Evolutionary conservation across 2,797 vertebrate genomes (phyloP), one percentile per base, ranked within the genome.

Genomic region (Rachycentron canadum): DNA sequence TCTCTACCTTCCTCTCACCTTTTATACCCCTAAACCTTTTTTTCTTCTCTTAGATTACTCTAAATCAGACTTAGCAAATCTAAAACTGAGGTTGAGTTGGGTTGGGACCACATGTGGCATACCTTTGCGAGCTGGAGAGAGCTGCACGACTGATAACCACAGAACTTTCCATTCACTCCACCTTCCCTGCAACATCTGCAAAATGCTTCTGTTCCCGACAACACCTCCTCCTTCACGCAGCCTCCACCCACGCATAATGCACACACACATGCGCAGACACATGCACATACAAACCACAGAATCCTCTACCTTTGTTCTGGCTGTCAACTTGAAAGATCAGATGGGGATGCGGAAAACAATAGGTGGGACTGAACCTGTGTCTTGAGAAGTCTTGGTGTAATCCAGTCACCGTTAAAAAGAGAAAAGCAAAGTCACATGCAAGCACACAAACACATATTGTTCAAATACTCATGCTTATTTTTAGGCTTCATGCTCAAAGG

Each of bases 151-250:
- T 89, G 94, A 96, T 94, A 93, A 88, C 93, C 96, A 86, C 96
- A 96, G 92, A 94, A 96, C 94, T 95, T 97, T 97, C 96, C 96
- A 93, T 94, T 96, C 88, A 93, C 91, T 82, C 78, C 75, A 82
- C 81, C 85, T 82, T 91, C 90, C 90, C 76, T 85, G 84, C 90
- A 91, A 92, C 93, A 93, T 94, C 93, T 92, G 93, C 91, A 91
- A 92, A 95, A 94, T 82, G 88, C 93, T 92, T 89, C 93, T 95
- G 93, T 94, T 95, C 90, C 93, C 28, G 92, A 90, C 88, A 93
- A 90, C 91, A 90, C 91, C 87, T 89, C 89, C 91, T 90, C 87
- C 77, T 88, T 84, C 73, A 78, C 56, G 62, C 69, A 84, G 79
- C 78, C 70, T 89, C 88, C 87, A 69, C 91, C 93, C 90, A 91